Percentiles rank a stretch among this genome's conserved stretches.
phyloP scores from a whole-genome alignment of 92 coral and sea anemone genomes.

The Porites lobata region DNA sequence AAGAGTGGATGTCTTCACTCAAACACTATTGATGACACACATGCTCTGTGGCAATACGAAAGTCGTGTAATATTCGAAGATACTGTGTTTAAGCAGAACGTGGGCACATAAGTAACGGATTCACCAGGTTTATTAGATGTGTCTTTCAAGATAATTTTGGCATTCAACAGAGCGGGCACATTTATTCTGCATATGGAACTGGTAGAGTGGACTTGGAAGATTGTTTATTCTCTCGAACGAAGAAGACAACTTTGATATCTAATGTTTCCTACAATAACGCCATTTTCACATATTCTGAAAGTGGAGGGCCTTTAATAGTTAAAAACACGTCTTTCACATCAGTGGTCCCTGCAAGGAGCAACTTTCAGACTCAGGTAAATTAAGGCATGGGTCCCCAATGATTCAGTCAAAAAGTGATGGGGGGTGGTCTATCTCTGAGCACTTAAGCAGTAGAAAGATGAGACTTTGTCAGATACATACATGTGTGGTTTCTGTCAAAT shows the following conservation, averaged over 20 bases:
- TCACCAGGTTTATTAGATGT: conserved; percentile 26
- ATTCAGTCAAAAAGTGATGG: too few species aligned
- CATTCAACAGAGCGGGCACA: conserved; percentile 16
- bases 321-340: background rate
- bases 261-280: background rate
- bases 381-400: too few species aligned
- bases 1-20: background rate
- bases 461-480: too few species aligned
- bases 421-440: too few species aligned
- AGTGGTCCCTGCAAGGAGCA: background rate
- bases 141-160: conserved; percentile 40
- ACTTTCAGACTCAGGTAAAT: background rate
- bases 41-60: conserved; percentile 52
- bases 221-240: conserved; percentile 16
- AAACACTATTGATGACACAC: background rate
- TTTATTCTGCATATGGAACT: conserved; percentile 35
- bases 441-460: too few species aligned
- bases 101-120: background rate
- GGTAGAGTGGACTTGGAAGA: conserved; percentile 31
- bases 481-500: too few species aligned
- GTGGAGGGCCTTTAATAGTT: background rate
- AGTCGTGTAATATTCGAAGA: conserved; percentile 38
- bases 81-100: conserved; percentile 1
- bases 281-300: background rate
- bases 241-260: too few species aligned